Conservation (phyloP, 2,797 vertebrate genomes). For the Amazonetta brasiliensis region DNA sequence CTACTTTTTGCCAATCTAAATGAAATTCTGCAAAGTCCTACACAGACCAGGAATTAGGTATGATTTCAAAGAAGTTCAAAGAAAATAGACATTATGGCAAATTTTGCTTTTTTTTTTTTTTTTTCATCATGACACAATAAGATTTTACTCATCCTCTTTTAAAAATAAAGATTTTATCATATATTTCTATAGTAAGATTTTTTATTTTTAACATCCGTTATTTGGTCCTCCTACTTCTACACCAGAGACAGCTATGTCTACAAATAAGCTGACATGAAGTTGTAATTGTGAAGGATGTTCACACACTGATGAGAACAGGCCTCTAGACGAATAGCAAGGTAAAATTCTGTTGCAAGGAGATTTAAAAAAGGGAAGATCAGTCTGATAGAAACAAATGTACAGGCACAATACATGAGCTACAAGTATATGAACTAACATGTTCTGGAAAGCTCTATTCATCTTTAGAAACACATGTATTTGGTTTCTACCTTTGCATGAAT, state of each 20-base stretch:
- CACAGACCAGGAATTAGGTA: not conserved
- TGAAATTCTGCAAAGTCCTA: not conserved
- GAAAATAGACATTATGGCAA: not conserved
- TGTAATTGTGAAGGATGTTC: not conserved
- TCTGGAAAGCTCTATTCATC: not conserved
- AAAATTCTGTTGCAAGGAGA: not conserved
- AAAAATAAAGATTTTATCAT: not conserved
- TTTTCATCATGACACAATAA: not conserved
- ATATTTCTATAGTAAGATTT: not conserved
- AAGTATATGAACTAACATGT: rapidly evolving
- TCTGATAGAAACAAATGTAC: rapidly evolving
- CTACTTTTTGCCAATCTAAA: not conserved
- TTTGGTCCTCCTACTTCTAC: not conserved
- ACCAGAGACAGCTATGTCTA: not conserved
- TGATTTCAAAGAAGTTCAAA: not conserved
- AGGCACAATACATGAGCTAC: not conserved
- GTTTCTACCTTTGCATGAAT: not conserved
- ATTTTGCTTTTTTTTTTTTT: not conserved
- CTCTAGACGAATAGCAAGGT: not conserved
- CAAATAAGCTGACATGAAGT: not conserved
- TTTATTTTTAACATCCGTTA: not conserved
- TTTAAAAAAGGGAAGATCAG: not conserved
- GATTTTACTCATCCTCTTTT: not conserved
- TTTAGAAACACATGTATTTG: not conserved
- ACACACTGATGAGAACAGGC: not conserved